These are phyloP conservation scores for Hemistola chrysoprasaria DNA, from an alignment of 2,888 invertebrate genomes.

Conservation along the genomic window DNA sequence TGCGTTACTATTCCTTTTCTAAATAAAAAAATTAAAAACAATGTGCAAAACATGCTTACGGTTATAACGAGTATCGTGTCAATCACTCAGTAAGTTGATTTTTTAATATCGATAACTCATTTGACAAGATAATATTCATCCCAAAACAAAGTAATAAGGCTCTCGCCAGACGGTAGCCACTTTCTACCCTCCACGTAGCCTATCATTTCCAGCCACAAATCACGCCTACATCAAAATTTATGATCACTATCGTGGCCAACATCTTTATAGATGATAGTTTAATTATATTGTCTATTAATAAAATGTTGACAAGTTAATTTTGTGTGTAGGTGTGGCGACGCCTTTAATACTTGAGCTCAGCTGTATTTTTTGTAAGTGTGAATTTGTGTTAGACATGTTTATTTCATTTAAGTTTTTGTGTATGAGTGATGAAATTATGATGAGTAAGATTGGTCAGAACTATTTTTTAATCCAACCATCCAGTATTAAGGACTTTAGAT, in stretches of 20 bases:
- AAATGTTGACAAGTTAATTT: constrained; percentile 49
- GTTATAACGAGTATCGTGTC: too few relatives aligned
- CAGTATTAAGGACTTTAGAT: too few relatives aligned
- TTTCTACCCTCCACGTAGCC: constrained; percentile 23
- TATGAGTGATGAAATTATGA: too few relatives aligned
- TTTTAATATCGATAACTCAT: too few relatives aligned
- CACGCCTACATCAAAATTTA: constrained; percentile 33
- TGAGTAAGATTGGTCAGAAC: too few relatives aligned
- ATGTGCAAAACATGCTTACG: too few relatives aligned
- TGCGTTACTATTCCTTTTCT: too few relatives aligned
- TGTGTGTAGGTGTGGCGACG: constrained; percentile 31
- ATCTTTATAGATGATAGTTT: constrained; percentile 36
- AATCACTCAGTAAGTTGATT: too few relatives aligned
- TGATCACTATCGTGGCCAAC: constrained; percentile 17
- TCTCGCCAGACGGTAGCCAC: constrained; percentile 24
- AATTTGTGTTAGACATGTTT: too few relatives aligned
- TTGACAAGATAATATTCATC: constrained; percentile 4
- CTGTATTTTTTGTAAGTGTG: constrained; percentile 1
- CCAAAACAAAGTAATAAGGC: constrained; percentile 14
- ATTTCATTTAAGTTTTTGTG: too few relatives aligned
- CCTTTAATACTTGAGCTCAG: neutral
- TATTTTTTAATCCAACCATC: too few relatives aligned
- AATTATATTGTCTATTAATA: constrained; percentile 52
- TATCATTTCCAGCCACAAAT: constrained; percentile 33
- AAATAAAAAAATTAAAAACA: too few relatives aligned